Evolutionary conservation across 2,113 vertebrate species (phyloP).

Genomic region (Corythaixoides concolor): DNA sequence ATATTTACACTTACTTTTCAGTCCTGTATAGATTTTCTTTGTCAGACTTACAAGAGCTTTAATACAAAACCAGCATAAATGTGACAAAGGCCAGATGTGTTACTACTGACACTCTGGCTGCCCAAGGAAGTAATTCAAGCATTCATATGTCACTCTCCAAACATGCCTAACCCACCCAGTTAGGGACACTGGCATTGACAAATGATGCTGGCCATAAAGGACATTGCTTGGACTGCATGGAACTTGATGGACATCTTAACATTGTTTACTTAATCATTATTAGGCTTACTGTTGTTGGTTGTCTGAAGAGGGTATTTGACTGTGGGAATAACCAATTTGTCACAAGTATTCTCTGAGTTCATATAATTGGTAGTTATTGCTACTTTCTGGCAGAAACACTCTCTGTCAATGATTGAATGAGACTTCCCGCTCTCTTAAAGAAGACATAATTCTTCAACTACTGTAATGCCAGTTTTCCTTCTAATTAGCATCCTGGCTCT

Average conservation of each 20-base stretch:
- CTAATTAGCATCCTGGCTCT: conserved; percentile 66
- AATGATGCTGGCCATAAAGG: background rate
- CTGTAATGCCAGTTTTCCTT: conserved; percentile 50
- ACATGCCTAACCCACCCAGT: background rate
- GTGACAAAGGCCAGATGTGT: background rate
- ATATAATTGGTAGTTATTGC: background rate
- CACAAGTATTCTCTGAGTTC: conserved; percentile 11
- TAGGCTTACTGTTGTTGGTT: background rate
- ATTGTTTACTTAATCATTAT: background rate
- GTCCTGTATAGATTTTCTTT: background rate
- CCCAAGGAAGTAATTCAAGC: background rate
- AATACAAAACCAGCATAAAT: background rate
- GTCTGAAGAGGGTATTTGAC: conserved; percentile 3
- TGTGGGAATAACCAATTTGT: conserved; percentile 2
- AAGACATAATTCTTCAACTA: conserved; percentile 38
- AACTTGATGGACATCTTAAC: background rate
- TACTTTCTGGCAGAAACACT: conserved; percentile 1
- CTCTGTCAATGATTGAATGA: conserved; percentile 7
- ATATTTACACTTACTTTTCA: background rate
- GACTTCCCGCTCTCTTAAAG: background rate
- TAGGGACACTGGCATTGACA: background rate
- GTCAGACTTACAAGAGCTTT: background rate
- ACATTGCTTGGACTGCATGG: background rate
- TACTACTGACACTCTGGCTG: background rate
- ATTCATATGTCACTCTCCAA: background rate